These are phyloP conservation scores for Momotus momota DNA, from an alignment of 2,797 vertebrate genomes.

Conservation along the genomic window DNA sequence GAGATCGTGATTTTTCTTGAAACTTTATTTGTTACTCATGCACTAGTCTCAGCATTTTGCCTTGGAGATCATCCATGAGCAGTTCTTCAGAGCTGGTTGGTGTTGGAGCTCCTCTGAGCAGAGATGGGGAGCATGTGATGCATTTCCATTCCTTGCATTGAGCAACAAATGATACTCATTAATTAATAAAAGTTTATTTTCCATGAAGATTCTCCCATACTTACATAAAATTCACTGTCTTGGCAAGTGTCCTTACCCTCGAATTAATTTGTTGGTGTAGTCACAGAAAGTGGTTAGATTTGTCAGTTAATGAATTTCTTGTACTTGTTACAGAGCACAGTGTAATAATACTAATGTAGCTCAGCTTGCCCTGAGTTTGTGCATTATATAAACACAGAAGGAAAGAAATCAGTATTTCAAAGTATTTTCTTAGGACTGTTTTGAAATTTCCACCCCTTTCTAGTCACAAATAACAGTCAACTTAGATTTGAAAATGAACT, in stretches of 20 bases:
- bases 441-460: not conserved
- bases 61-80: constrained; percentile 48
- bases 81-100: constrained; percentile 9
- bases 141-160: constrained; percentile 15
- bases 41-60: not conserved
- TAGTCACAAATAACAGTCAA: not conserved
- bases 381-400: not conserved
- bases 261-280: constrained; percentile 37
- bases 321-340: not conserved
- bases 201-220: constrained; percentile 28
- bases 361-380: not conserved
- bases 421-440: not conserved
- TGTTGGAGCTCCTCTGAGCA: constrained; percentile 25
- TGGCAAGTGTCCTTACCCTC: constrained; percentile 44
- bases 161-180: constrained; percentile 33
- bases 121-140: constrained; percentile 31
- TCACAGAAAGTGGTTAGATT: constrained; percentile 39
- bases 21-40: constrained; percentile 19
- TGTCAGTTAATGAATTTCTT: constrained; percentile 32
- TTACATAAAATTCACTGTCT: constrained; percentile 42
- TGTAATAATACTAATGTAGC: not conserved
- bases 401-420: not conserved
- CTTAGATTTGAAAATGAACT: constrained; percentile 38
- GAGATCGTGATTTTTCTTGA: constrained; percentile 59
- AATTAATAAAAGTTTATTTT: constrained; percentile 66